Percentiles rank a stretch among this genome's conserved stretches.
Conservation (phyloP, 2,888 invertebrate species). For the Matsumyia berberina region DNA sequence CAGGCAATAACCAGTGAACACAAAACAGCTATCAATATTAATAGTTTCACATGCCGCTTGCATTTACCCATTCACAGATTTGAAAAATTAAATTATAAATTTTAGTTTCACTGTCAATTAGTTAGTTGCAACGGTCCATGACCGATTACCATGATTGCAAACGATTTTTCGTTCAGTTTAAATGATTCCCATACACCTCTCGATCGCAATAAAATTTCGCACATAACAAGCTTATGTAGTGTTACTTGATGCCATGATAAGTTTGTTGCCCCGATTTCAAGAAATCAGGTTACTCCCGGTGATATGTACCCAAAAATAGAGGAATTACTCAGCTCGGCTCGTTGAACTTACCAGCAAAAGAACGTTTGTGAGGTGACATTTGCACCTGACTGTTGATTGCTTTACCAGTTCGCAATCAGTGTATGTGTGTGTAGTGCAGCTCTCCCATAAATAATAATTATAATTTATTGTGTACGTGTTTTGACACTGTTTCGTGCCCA, state of each 20-base stretch:
- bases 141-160: slow-evolving; percentile 27
- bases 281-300: slow-evolving; percentile 19
- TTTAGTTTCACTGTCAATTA: neutral
- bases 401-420: slow-evolving; percentile 7
- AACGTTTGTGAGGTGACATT: slow-evolving; percentile 1
- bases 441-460: slow-evolving; percentile 33
- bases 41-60: slow-evolving; percentile 10
- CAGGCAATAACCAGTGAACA: neutral
- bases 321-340: slow-evolving; percentile 35
- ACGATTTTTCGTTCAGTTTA: neutral
- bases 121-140: slow-evolving; percentile 28
- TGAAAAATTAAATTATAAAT: neutral
- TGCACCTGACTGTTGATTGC: slow-evolving; percentile 9
- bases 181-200: neutral
- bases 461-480: slow-evolving; percentile 36
- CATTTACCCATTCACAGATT: slow-evolving; percentile 5
- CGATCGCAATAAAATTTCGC: neutral
- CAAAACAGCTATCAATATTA: neutral
- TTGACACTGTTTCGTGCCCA: neutral
- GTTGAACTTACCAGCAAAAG: slow-evolving; percentile 30
- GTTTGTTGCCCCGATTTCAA: slow-evolving; percentile 15
- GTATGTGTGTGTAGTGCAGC: slow-evolving; percentile 6
- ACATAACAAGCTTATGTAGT: slow-evolving; percentile 7
- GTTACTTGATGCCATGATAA: neutral
- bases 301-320: slow-evolving; percentile 16